Base-by-base conservation (phyloP, 2,888 invertebrate genomes). In the Nemotelus pantherinus region DNA sequence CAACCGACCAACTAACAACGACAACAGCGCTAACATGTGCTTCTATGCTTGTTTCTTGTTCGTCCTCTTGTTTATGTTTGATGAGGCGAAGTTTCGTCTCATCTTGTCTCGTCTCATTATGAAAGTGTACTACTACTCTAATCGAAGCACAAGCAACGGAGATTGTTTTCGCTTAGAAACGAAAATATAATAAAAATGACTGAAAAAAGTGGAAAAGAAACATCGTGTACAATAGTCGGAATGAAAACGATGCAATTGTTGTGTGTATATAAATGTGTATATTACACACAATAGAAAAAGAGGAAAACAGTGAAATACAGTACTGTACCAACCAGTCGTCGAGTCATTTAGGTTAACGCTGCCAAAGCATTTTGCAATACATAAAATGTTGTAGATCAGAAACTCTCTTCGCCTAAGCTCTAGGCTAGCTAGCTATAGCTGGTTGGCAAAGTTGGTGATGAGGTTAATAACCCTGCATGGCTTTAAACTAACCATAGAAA, bases 161-260 rank as follows among this genome's bases (percentile, higher is more conserved):
- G 70, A 70, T 70, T 70, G 55, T 70, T 70, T 70, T 70, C 70
- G 55, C 43, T 70, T 70, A 70, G 72, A 72, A 72, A 72, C 57
- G 60, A 47, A 47, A 53, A 43, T 50, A 41, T 25, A 25, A 25
- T 25, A 25, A 25, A 25, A 25, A 25, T 25, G 25, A 25, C 25
- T 25, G 53, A 55, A 50, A 43, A 60, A 3, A 63, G 3, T 9
- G 63, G 63, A 47, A n/a, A 74, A 74, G 63, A 74, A 74, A 72
- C 47, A 72, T 45, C 1, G 74, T 60, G 63, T 63, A 9, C 74
- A 60, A 74, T 63, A 41, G 74, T 60, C 39, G 60, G 48, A 74
- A 74, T 74, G 74, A 50, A 74, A 60, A 50, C 74, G 63, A 74
- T 74, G 63, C 63, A 74, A 74, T 60, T 50, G 25, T 25, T 25